Percentiles rank a stretch among this genome's conserved stretches.
Evolutionary conservation across 2,888 invertebrate species (phyloP).

Genomic region (Hirtodrosophila histrioides): DNA sequence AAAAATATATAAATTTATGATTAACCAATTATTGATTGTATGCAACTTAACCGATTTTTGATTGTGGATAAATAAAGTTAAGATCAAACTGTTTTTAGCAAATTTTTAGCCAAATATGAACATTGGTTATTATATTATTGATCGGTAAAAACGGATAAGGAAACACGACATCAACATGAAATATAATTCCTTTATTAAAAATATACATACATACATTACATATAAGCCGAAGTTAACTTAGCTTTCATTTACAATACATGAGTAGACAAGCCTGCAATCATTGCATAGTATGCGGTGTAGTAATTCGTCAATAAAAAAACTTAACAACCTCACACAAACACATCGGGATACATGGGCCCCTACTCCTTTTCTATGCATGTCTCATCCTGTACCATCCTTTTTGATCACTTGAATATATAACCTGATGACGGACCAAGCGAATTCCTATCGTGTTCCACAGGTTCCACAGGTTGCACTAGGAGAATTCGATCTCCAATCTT

Average conservation of each 20-base stretch:
- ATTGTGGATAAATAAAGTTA: constrained; percentile 63
- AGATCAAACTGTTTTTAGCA: constrained; percentile 65
- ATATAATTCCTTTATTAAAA: constrained; percentile 53
- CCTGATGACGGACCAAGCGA: constrained; percentile 11
- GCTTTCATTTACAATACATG: constrained; percentile 58
- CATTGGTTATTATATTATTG: constrained; percentile 9
- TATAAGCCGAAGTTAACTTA: constrained; percentile 65
- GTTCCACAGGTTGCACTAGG: constrained; percentile 7
- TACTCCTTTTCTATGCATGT: constrained; percentile 22
- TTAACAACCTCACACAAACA: background rate
- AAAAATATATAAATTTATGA: constrained; percentile 46
- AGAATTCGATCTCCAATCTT: constrained; percentile 26
- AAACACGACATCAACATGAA: constrained; percentile 23
- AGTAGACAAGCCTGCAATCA: constrained; percentile 20
- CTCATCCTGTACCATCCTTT: constrained; percentile 39
- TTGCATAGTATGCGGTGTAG: constrained; percentile 4
- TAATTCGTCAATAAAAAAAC: background rate
- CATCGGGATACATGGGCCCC: constrained; percentile 11
- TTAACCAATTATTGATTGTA: constrained; percentile 37
- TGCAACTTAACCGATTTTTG: constrained; percentile 47
- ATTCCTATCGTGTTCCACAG: background rate
- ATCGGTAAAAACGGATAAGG: background rate
- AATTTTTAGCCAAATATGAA: constrained; percentile 19
- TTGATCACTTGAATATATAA: constrained; percentile 30
- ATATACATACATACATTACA: constrained; percentile 38